Percentiles rank a stretch among this genome's conserved stretches.
Evolutionary conservation across 2,113 vertebrate species (phyloP).

Genomic region (Indicator maculatus): DNA sequence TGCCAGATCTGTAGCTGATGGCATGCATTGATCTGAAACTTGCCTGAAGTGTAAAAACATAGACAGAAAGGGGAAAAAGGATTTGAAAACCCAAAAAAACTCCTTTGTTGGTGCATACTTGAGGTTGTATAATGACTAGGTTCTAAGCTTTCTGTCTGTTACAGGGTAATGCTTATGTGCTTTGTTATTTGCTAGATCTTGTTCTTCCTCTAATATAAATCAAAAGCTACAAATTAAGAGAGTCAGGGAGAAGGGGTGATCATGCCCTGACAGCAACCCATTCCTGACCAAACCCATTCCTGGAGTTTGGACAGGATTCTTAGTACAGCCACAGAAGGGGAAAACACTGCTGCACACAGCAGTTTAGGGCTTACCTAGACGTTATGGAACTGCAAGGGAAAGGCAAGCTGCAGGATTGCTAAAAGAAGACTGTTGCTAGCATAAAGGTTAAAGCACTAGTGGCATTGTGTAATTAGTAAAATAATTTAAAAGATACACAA

Average conservation of each 20-base stretch:
- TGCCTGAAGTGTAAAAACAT: too few relatives aligned
- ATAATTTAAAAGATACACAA: not conserved
- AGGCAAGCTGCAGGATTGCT: not conserved
- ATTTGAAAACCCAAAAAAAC: not conserved
- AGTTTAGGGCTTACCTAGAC: not conserved
- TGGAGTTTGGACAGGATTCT: not conserved
- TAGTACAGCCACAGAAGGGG: not conserved
- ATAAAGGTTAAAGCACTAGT: not conserved
- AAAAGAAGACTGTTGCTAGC: not conserved
- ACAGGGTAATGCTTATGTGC: not conserved
- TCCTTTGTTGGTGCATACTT: not conserved
- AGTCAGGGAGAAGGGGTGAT: not conserved
- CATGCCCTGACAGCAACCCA: not conserved
- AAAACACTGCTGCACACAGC: not conserved
- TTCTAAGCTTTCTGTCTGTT: not conserved
- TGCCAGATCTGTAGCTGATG: too few relatives aligned
- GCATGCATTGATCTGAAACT: too few relatives aligned
- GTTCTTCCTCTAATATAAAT: not conserved
- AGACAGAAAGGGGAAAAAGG: too few relatives aligned
- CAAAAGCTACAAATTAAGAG: not conserved
- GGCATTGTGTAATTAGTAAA: not conserved
- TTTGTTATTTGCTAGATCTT: not conserved
- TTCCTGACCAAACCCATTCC: not conserved
- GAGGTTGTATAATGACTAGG: not conserved
- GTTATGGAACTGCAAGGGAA: not conserved